Evolutionary conservation across 2,888 invertebrate species (phyloP), one percentile per base, ranked within the genome.

Genomic region (Lumbricus terrestris): DNA sequence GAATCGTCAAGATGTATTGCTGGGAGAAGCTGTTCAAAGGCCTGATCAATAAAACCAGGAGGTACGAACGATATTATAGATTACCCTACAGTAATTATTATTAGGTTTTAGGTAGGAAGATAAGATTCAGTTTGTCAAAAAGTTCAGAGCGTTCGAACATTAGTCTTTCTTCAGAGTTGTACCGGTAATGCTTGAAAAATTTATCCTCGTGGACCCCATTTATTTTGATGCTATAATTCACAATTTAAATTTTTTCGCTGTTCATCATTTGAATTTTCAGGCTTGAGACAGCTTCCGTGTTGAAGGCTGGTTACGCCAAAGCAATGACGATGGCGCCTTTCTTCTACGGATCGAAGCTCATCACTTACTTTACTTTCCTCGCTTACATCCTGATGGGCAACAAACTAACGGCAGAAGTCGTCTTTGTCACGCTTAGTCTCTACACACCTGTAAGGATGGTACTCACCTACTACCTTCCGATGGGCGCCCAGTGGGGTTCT

Each of bases 1-100:
- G 98, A 95, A 97, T 98, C 5, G 97, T 98, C 92, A 98, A 98
- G 96, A 98, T 98, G 98, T 98, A 98, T 94, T 97, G 98, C 6
- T 98, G 98, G 96, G 98, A 98, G 95, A 97, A 97, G 93, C 97
- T 98, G 0, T 98, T 98, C 94, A 97, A 97, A 91, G 96, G 97
- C 92, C 96, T 98, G n/a, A 97, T 98, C 40, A 83, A 35, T n/a
- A 34, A 34, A 29, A 54, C 90, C n/a, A 88, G 91, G 35, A 83
- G n/a, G 90, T 89, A 35, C 34, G 85, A 42, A 42, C 29, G 54
- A 54, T 3, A 5, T 2, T n/a, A n/a, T n/a, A n/a, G n/a, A n/a
- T n/a, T 29, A 13, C 3, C 23, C 3, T 11, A 29, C 23, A 54
- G 29, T 3, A 3, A 54, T 2, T 54, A 42, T 42, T 2, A 42